Base-by-base conservation (phyloP, 2,113 vertebrate species). In the Anguilla rostrata region DNA sequence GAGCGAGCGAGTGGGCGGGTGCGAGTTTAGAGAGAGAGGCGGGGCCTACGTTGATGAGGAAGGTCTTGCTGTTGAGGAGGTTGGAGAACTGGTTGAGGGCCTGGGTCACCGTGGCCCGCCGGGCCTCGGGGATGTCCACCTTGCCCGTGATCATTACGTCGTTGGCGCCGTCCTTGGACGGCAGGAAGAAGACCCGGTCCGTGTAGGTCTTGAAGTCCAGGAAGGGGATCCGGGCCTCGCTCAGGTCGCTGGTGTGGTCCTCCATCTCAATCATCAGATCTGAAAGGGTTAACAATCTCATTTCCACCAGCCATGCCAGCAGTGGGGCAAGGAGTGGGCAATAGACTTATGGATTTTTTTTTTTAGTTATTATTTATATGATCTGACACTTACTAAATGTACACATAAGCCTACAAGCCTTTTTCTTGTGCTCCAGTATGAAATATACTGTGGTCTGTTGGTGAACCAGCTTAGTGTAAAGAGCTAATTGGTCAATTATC, bases 211-310 rank as follows among this genome's bases (percentile, higher is more conserved):
- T 98, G 91, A 98, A 99, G 93, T 99, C 97, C 86, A 98, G 91
- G 88, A 99, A 97, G 0, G 98, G 98, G 88, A 98, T 99, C 86
- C 98, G 95, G 0, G 96, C 97, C 91, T 99, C 98, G 2, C 96
- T 98, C 86, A 98, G 93, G 14, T 99, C 98, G 16, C 95, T 99
- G 78, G 97, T 98, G 89, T 99, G 97, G 92, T 99, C 98, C 88
- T 99, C 98, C 98, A 99, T 99, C 88, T 99, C 98, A 22, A 99
- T 99, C 98, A 99, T 99, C 80, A 99, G 95, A 90, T 99, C 98
- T 99, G 92, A 81, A 26, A 89, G 71, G 71, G 71, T 75, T n/a
- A 75, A 34, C n/a, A 12, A 75, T 34, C 71, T 6, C 71, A 22
- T 26, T 75, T 75, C 26, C n/a, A 75, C n/a, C 71, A 75, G 71